Percentiles rank a stretch among this genome's conserved stretches.
Conservation (phyloP, 2,113 vertebrate genomes). For the Lanius collurio region DNA sequence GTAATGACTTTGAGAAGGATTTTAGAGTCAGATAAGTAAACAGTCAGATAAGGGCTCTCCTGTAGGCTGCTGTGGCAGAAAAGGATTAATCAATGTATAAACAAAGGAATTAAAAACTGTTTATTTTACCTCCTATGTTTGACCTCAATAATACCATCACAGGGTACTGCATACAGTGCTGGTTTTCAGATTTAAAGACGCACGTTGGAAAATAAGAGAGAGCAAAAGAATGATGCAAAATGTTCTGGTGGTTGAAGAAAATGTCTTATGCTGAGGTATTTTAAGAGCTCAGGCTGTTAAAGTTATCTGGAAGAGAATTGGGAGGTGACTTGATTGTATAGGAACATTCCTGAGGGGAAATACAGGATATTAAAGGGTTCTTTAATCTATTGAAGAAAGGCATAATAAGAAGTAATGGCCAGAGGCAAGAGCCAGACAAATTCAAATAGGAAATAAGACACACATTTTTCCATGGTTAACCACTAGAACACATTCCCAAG, state of each 20-base stretch:
- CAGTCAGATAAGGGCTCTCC: neutral
- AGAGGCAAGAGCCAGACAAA: constrained; percentile 21
- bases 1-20: neutral
- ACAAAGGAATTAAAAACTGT: neutral
- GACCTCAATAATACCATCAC: neutral
- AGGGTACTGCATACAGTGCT: neutral
- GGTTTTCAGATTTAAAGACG: neutral
- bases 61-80: neutral
- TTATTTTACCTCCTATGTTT: neutral
- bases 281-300: neutral
- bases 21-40: neutral
- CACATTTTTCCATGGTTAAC: constrained; percentile 37
- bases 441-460: neutral
- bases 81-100: neutral
- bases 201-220: neutral
- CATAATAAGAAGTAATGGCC: constrained; percentile 17
- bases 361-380: constrained; percentile 37
- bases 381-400: constrained; percentile 49
- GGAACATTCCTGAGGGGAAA: constrained; percentile 17
- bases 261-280: neutral
- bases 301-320: neutral
- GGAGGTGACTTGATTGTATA: neutral
- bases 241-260: neutral
- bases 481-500: constrained; percentile 27
- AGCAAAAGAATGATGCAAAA: neutral